Percentiles rank a stretch among this genome's conserved stretches.
phyloP scores from a whole-genome alignment of 1,140 invertebrate genomes.

The Holotrichia oblita region DNA sequence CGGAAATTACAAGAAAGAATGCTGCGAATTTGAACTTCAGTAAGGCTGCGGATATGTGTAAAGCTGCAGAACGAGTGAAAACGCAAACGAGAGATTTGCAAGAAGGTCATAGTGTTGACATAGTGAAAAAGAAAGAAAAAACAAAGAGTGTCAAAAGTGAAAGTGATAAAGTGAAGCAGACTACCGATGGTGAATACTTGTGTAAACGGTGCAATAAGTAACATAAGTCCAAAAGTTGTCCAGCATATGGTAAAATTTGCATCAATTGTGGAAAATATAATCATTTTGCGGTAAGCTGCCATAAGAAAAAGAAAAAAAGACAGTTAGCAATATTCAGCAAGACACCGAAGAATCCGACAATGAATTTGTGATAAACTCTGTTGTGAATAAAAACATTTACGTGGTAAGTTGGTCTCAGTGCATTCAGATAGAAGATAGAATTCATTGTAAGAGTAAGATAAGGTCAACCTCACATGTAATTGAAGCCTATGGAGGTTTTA shows the following conservation, averaged over 20 bases:
- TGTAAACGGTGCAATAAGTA: constrained; percentile 23
- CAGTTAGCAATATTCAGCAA: constrained; percentile 31
- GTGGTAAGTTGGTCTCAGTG: constrained; percentile 22
- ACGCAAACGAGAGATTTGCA: constrained; percentile 38
- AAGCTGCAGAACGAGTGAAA: constrained; percentile 48
- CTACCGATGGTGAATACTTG: constrained; percentile 43
- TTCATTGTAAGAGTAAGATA: constrained; percentile 12
- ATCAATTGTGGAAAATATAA: constrained; percentile 44
- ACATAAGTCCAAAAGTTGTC: constrained; percentile 41
- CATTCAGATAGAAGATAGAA: not conserved
- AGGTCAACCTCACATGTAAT: not conserved
- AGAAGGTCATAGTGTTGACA: constrained; percentile 2
- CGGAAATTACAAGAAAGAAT: constrained; percentile 51
- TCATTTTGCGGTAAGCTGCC: constrained; percentile 43
- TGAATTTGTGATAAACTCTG: constrained; percentile 24
- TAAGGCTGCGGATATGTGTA: constrained; percentile 48
- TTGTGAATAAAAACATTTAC: constrained; percentile 9
- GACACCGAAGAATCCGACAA: constrained; percentile 17
- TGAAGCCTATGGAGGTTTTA: constrained; percentile 37
- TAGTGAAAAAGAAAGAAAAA: constrained; percentile 16
- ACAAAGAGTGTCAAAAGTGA: constrained; percentile 2
- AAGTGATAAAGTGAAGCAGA: constrained; percentile 38
- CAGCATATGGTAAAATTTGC: constrained; percentile 49
- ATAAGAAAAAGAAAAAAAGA: constrained; percentile 14
- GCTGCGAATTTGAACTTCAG: constrained; percentile 48